These are phyloP conservation scores for Nasonovia ribisnigri DNA, from an alignment of 2,888 invertebrate genomes.

Conservation along the genomic window DNA sequence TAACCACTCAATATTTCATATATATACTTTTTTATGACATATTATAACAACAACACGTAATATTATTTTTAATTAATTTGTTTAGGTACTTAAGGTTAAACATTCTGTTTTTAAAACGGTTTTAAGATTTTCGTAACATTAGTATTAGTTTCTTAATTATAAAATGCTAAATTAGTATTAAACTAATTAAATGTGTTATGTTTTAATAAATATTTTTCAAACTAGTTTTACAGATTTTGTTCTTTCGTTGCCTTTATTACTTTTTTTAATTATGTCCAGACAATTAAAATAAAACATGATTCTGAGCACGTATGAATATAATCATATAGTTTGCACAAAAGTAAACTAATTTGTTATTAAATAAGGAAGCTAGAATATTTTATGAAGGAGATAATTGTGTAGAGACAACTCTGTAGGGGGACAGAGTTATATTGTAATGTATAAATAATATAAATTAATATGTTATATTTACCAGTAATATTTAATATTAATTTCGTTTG, in stretches of 20 bases:
- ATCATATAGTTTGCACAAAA: not conserved
- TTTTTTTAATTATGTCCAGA: not conserved
- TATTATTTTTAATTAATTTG: not conserved
- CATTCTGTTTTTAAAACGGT: not conserved
- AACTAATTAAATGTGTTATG: not conserved
- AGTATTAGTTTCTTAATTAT: not conserved
- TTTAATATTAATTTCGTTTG: not conserved
- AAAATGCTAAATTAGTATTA: not conserved
- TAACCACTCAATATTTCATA: not conserved
- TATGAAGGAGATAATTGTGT: not conserved
- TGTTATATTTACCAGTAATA: not conserved
- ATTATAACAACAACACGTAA: not conserved
- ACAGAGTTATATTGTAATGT: not conserved
- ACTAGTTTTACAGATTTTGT: not conserved
- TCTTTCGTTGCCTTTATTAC: not conserved
- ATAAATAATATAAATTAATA: not conserved
- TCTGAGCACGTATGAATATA: not conserved
- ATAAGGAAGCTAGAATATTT: not conserved
- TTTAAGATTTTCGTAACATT: not conserved
- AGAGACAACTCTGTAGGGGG: not conserved
- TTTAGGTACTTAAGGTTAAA: not conserved
- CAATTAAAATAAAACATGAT: not conserved
- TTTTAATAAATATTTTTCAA: not conserved
- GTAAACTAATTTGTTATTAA: not conserved
- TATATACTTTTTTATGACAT: not conserved